A percentile compares a stretch with the other conserved stretches of the same genome.
These are phyloP conservation scores for Enteromius trimaculatus DNA, from an alignment of 2,797 vertebrate genomes.

Conservation along the genomic window DNA sequence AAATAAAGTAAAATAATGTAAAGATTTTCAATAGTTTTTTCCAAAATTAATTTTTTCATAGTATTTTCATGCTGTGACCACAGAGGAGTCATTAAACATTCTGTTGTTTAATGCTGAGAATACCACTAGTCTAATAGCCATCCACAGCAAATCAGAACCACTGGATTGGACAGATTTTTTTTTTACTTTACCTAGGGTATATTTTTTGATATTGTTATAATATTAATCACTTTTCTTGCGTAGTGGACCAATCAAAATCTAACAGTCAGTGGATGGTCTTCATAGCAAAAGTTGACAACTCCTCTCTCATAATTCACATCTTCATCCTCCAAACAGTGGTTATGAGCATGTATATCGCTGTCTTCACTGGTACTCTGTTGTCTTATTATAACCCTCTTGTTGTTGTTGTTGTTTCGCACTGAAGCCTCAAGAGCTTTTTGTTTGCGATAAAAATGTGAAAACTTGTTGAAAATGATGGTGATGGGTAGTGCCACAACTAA, in stretches of 20 bases:
- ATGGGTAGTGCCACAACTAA: conserved; percentile 96
- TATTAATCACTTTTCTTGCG: background rate
- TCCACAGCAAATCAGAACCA: background rate
- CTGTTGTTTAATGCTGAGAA: background rate
- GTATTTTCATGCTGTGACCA: background rate
- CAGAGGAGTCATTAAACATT: background rate
- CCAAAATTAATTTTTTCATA: background rate
- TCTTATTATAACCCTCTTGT: conserved; percentile 62
- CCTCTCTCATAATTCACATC: conserved; percentile 67
- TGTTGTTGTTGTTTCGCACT: conserved; percentile 85
- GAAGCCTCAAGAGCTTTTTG: conserved; percentile 96
- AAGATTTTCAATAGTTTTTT: background rate
- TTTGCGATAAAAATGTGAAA: conserved; percentile 95
- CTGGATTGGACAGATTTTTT: background rate
- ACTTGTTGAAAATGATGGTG: conserved; percentile 99
- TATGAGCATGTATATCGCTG: conserved; percentile 49
- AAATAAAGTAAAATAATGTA: background rate
- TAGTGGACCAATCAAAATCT: background rate
- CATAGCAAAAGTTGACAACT: conserved; percentile 77
- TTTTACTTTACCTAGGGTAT: background rate
- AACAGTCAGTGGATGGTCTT: conserved; percentile 66
- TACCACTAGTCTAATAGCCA: background rate
- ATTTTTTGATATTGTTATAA: background rate
- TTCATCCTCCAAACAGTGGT: conserved; percentile 53
- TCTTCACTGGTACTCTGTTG: conserved; percentile 52